Evolutionary conservation across 1,140 invertebrate genomes (phyloP).

Genomic region (Drosophila varians): DNA sequence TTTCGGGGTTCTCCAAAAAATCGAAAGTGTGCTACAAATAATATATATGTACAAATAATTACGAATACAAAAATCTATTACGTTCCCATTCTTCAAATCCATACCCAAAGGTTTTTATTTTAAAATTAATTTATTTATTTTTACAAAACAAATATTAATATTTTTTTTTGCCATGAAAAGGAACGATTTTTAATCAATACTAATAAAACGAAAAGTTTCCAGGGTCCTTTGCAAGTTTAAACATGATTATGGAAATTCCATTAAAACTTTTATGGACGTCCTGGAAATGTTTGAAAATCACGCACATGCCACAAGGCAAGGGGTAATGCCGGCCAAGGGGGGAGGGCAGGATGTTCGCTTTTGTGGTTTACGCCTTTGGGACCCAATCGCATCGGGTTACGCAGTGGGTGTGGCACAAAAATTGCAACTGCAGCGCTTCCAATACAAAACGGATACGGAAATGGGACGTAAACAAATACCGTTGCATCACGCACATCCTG

Average conservation of each 20-base stretch:
- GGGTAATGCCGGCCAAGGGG: neutral
- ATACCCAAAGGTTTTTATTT: too few species aligned
- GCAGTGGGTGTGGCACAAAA: slow-evolving; percentile 21
- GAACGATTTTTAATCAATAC: slow-evolving; percentile 17
- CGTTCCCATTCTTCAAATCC: neutral
- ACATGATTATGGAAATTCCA: slow-evolving; percentile 69
- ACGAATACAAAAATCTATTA: neutral
- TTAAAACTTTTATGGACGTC: slow-evolving; percentile 61
- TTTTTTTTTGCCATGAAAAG: neutral
- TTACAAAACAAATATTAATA: too few species aligned
- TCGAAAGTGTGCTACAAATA: neutral
- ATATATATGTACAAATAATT: too few species aligned
- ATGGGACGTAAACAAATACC: slow-evolving; percentile 70
- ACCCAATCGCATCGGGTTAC: slow-evolving; percentile 43
- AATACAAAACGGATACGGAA: slow-evolving; percentile 57
- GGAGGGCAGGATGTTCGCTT: neutral
- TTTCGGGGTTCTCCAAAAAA: neutral
- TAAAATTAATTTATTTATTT: neutral
- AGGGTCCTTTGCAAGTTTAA: slow-evolving; percentile 37
- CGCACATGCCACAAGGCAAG: slow-evolving; percentile 41
- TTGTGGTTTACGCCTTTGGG: slow-evolving; percentile 1
- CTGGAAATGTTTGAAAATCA: slow-evolving; percentile 64
- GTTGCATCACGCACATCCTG: slow-evolving; percentile 61
- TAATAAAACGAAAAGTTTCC: neutral
- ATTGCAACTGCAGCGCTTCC: slow-evolving; percentile 30